A percentile compares a stretch with the other conserved stretches of the same genome.
Evolutionary conservation across 2,888 invertebrate genomes (phyloP).

Genomic region (Mesochorus sp.): DNA sequence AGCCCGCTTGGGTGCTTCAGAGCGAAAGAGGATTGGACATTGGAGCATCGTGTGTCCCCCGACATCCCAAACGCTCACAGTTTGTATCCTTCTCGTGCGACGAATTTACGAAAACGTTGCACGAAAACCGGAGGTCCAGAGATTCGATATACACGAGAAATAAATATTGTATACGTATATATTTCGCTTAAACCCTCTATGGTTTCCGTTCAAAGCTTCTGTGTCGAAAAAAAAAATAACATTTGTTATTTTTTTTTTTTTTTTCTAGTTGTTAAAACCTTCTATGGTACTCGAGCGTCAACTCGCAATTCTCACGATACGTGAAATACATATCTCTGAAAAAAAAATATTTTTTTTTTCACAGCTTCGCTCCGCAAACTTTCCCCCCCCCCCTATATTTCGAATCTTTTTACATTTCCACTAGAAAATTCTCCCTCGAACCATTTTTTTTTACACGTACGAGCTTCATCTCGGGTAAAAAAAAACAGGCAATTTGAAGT

Average conservation of each 20-base stretch:
- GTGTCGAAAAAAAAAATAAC: no score
- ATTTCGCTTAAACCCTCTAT: slow-evolving; percentile 34
- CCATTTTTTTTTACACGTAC: no score
- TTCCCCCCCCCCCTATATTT: no score
- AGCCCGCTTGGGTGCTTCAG: slow-evolving; percentile 2
- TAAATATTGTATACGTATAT: slow-evolving; percentile 30
- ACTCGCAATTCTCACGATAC: slow-evolving; percentile 19
- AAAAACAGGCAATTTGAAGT: no score
- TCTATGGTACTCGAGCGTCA: slow-evolving; percentile 12
- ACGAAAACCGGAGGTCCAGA: no score
- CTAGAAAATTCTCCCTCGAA: no score
- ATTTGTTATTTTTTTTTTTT: no score
- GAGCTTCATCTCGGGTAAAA: no score
- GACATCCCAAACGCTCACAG: slow-evolving; percentile 34
- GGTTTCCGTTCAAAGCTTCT: no score
- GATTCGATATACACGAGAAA: not conserved
- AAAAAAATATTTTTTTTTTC: not conserved
- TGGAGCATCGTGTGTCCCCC: slow-evolving; percentile 1
- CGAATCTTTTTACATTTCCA: no score
- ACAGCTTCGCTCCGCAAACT: no score
- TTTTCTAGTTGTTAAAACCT: no score
- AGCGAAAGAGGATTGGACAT: slow-evolving; percentile 37
- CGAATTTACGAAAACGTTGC: slow-evolving; percentile 35
- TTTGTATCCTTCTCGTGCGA: slow-evolving; percentile 14
- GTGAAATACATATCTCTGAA: slow-evolving; percentile 2